phyloP scores from a whole-genome alignment of 2,797 vertebrate species.

The Enteromius paludinosus region DNA sequence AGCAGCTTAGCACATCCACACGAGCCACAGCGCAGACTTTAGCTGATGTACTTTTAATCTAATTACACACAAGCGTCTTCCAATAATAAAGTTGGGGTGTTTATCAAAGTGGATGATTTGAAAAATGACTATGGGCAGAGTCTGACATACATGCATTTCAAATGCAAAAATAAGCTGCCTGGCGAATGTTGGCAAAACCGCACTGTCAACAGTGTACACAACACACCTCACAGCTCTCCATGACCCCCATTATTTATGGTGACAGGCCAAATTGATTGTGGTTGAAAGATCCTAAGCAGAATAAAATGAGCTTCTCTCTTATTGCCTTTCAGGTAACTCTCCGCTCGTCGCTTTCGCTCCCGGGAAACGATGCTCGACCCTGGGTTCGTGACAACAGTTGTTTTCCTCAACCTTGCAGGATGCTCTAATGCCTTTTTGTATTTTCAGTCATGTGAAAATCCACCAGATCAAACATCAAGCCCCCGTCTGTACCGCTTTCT shows the following conservation, averaged over 20 bases:
- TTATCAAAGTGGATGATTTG: conserved; percentile 9
- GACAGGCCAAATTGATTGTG: conserved; percentile 81
- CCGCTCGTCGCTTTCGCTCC: conserved; percentile 62
- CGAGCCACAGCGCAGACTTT: conserved; percentile 23
- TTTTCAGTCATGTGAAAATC: conserved; percentile 61
- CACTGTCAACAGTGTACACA: conserved; percentile 66
- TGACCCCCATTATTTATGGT: conserved; percentile 81
- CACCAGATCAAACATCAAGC: conserved; percentile 59
- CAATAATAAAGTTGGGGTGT: conserved; percentile 33
- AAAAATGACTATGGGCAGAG: conserved; percentile 60
- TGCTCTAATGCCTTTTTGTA: conserved; percentile 61
- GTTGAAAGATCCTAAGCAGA: conserved; percentile 81
- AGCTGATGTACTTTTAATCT: conserved; percentile 48
- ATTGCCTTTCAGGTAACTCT: conserved; percentile 77
- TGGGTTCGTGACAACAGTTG: conserved; percentile 69
- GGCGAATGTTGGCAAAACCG: conserved; percentile 61
- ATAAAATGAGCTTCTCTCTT: conserved; percentile 84
- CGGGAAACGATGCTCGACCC: conserved; percentile 67
- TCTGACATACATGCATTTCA: conserved; percentile 61
- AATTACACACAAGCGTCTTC: conserved; percentile 47
- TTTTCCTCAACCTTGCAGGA: conserved; percentile 61
- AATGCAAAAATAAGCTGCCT: conserved; percentile 54
- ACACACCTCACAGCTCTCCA: conserved; percentile 57
- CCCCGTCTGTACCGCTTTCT: conserved; percentile 33
- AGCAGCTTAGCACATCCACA: conserved; percentile 33